Evolutionary conservation across 2,797 vertebrate genomes (phyloP).

Genomic region (Bovichtus diacanthus): DNA sequence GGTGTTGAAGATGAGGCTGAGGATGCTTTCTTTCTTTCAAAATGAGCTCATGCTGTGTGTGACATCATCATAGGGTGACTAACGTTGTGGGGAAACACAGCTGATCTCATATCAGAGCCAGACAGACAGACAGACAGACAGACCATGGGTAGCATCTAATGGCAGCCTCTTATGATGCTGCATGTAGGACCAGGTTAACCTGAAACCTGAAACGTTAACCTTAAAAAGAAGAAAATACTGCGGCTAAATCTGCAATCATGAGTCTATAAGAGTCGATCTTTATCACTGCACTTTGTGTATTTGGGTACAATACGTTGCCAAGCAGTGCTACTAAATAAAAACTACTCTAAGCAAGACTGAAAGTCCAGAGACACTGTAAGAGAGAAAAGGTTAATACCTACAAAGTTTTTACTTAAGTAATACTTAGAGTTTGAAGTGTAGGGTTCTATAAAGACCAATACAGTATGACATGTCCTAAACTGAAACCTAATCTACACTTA

Average conservation of each 20-base stretch:
- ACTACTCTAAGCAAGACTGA: too few species aligned
- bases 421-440: background rate
- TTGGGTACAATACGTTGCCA: too few species aligned
- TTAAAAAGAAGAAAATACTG: too few species aligned
- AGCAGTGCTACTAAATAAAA: background rate
- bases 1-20: background rate
- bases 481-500: background rate
- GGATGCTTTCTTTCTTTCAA: background rate
- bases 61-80: conserved; percentile 61
- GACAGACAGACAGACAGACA: background rate
- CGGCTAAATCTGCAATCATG: too few species aligned
- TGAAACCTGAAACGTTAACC: too few species aligned
- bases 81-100: conserved; percentile 45
- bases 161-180: too few species aligned
- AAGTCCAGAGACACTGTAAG: background rate
- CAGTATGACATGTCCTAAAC: background rate
- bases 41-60: conserved; percentile 39
- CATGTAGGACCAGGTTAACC: too few species aligned
- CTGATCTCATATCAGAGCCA: conserved; percentile 52
- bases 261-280: too few species aligned
- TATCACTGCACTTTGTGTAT: too few species aligned
- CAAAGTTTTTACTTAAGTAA: background rate
- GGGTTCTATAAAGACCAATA: background rate
- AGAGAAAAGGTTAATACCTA: background rate
- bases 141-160: too few species aligned